Percentiles rank a stretch among this genome's conserved stretches.
Evolutionary conservation across 1,140 invertebrate genomes (phyloP).

Genomic region (Tetraneura akinire): DNA sequence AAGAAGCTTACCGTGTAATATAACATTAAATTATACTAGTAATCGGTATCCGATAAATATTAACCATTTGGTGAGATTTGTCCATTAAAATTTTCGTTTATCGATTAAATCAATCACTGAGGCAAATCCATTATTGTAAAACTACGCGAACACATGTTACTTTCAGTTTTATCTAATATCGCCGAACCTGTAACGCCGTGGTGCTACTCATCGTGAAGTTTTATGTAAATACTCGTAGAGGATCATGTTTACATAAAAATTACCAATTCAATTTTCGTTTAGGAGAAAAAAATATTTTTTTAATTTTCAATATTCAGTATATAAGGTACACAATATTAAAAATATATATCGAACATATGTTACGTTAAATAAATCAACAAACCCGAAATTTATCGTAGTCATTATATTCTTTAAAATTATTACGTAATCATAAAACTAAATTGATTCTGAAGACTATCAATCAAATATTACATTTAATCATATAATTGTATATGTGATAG

Average conservation of each 20-base stretch:
- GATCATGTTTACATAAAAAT: neutral
- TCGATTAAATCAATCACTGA: neutral
- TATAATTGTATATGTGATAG: too few relatives aligned
- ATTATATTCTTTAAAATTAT: too few relatives aligned
- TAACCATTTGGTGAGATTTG: too few relatives aligned
- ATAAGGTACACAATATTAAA: neutral
- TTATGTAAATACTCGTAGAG: slow-evolving; percentile 11
- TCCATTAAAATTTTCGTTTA: too few relatives aligned
- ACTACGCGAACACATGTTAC: slow-evolving; percentile 15
- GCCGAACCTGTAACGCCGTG: too few relatives aligned
- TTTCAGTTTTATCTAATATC: slow-evolving; percentile 25
- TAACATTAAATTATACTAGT: neutral
- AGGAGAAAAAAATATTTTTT: neutral
- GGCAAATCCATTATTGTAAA: neutral
- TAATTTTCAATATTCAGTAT: neutral
- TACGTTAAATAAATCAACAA: neutral
- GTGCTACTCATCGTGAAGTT: neutral
- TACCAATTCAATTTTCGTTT: neutral
- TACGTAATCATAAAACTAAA: too few relatives aligned
- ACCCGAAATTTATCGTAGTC: too few relatives aligned
- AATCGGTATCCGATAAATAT: too few relatives aligned
- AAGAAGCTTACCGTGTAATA: neutral
- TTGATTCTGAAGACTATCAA: too few relatives aligned
- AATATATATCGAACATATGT: neutral
- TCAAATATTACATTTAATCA: too few relatives aligned